Base-by-base conservation (phyloP, 2,113 vertebrate species). In the Eublepharis macularius region DNA sequence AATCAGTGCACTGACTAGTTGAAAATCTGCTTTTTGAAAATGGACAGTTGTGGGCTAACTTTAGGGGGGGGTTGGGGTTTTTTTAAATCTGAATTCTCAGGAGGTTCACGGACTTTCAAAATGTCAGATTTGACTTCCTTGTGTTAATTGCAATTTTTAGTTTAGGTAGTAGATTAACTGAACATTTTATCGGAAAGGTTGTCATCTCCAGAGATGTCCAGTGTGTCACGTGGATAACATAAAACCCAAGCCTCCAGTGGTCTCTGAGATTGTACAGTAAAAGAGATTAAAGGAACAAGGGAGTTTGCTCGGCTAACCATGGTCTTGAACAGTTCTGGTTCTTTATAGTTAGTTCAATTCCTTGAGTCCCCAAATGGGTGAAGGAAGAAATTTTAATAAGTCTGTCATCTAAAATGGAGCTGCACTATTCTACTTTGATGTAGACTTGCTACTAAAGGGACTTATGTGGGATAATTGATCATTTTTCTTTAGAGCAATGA, bases 111-210 rank as follows among this genome's bases (percentile, higher is more conserved):
- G 76, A 16, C 1, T 1, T 36, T 69, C 57, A 63, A 32, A 24
- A 57, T 19, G 4, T 63, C 83, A 76, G 12, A 66, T 17, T 0
- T 36, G 81, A 12, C 79, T 14, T 6, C 34, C 74, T 57, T 19
- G 7, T 0, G 0, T 1, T 73, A 43, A 11, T 88, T 85, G 54
- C 39, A 32, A 21, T 72, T 80, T 7, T 34, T 88, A n/a, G 5
- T 36, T 0, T 26, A 80, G 10, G 83, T 47, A 26, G 57, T 36
- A 65, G 8, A 76, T 90, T 43, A 88, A 57, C 1, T 80, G 36
- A 83, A 86, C 81, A 86, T 79, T 36, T 36, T 26, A 43, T 83
- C 47, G 88, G 45, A 43, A 34, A 92, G 86, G 24, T 74, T 90
- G 34, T 49, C 54, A 9, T 65, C 81, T 85, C 32, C 1, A 21